Conservation (phyloP, 2,797 vertebrate species). For the Monodelphis domestica region DNA sequence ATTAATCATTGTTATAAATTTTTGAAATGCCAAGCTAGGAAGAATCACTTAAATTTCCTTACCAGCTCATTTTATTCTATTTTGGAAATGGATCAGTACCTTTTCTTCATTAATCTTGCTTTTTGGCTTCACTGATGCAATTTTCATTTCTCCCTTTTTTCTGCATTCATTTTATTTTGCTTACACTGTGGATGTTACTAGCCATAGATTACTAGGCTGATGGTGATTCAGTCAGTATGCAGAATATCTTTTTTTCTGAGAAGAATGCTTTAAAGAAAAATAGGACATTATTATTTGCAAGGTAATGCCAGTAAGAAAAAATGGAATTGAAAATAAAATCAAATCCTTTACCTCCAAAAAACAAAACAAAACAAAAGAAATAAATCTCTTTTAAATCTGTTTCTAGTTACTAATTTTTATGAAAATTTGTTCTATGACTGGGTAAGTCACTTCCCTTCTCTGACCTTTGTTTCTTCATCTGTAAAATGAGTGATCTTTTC, state of each 20-base stretch:
- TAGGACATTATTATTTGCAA: neutral
- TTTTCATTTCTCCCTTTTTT: neutral
- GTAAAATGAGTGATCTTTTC: neutral
- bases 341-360: neutral
- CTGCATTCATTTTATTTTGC: slow-evolving; percentile 2
- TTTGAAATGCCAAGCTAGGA: slow-evolving; percentile 6
- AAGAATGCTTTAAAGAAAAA: neutral
- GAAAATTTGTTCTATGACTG: neutral
- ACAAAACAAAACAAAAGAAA: too few relatives aligned
- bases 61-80: neutral
- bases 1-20: slow-evolving; percentile 1
- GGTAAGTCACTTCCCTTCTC: neutral
- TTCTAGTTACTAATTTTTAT: neutral
- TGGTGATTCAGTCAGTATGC: neutral
- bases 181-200: slow-evolving; percentile 3
- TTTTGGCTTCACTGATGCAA: slow-evolving; percentile 13
- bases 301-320: neutral
- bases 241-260: neutral
- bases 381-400: slow-evolving; percentile 25
- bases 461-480: neutral
- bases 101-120: neutral
- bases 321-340: slow-evolving; percentile 19
- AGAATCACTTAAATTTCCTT: neutral
- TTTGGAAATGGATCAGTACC: neutral
- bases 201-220: neutral